Base-by-base conservation (phyloP, 2,888 invertebrate genomes). In the Sarcophaga caerulescens region DNA sequence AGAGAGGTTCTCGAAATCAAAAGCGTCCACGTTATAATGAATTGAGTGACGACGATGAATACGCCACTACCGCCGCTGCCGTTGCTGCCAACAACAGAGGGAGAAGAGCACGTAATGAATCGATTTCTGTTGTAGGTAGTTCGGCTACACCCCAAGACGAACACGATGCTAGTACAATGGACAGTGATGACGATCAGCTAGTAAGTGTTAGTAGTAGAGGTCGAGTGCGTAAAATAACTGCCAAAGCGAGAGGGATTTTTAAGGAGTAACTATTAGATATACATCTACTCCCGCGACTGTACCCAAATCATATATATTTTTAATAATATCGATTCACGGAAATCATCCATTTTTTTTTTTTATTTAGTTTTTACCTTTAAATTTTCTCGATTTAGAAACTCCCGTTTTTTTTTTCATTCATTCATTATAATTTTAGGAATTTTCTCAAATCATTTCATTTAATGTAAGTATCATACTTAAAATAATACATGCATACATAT, bases 161-260 rank as follows among this genome's bases (percentile, higher is more conserved):
- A 21, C 89, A 87, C 14, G 89, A 89, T 19, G 90, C 88, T 14
- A 88, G 88, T 73, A 88, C 90, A 45, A 89, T 84, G 45, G 91
- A 90, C 19, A 91, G 91, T 44, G 89, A 90, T 76, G 89, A 90
- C 68, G 92, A 91, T 68, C 92, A 92, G 78, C 89, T 93, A 84
- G 93, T 95, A 69, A 95, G 94, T 89, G 95, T 96, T 52, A 97
- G 96, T 91, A 97, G 97, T 89, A 95, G 98, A 76, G 98, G 98
- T 3, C 95, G 98, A 63, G 95, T 98, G 80, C 95, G 98, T 76
- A 96, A 96, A 93, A 95, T 97, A 89, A 97, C 97, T 44, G 95
- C 96, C 81, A 95, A 96, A 91, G 97, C 96, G 85, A 94, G 96
- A 75, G 96, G 96, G 73, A 94, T 95, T 89, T 93, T 93, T 88